Percentiles rank a stretch among this genome's conserved stretches.
phyloP scores from a whole-genome alignment of 2,113 vertebrate species.

The Limnothrissa miodon region DNA sequence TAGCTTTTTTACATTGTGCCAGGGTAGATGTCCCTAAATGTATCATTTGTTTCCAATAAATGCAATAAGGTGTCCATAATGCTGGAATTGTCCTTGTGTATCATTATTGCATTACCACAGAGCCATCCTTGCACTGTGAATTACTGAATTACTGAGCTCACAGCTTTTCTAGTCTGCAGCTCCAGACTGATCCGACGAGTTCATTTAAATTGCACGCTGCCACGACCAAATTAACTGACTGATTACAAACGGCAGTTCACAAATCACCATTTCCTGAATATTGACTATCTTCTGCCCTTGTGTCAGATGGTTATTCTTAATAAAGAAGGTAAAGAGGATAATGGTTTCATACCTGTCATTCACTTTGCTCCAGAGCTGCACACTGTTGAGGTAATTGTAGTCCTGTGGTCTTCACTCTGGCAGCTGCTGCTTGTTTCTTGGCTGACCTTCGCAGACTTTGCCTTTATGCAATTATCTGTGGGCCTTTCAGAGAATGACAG shows the following conservation, averaged over 20 bases:
- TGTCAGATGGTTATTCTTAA: slow-evolving; percentile 64
- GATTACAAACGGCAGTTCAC: slow-evolving; percentile 17
- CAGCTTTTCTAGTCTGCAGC: neutral
- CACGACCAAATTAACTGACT: slow-evolving; percentile 17
- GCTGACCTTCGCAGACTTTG: slow-evolving; percentile 64
- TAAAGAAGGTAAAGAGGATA: slow-evolving; percentile 62
- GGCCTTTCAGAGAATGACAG: slow-evolving; percentile 40
- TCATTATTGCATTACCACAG: slow-evolving; percentile 14
- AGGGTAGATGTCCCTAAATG: neutral
- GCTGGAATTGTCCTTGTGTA: slow-evolving; percentile 17
- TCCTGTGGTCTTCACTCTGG: slow-evolving; percentile 64
- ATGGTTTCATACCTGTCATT: slow-evolving; percentile 71
- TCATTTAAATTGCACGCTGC: slow-evolving; percentile 15
- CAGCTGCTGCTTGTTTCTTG: slow-evolving; percentile 58
- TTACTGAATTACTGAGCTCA: slow-evolving; percentile 14
- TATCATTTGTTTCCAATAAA: slow-evolving; percentile 10
- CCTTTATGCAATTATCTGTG: slow-evolving; percentile 65
- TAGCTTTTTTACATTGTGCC: neutral
- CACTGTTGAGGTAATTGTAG: slow-evolving; percentile 62
- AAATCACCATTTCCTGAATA: slow-evolving; percentile 18
- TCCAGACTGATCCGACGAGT: neutral
- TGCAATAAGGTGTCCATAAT: slow-evolving; percentile 17
- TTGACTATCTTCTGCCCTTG: slow-evolving; percentile 61
- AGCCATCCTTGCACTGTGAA: neutral
- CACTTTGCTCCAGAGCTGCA: slow-evolving; percentile 57